Percentiles rank a stretch among this genome's conserved stretches.
These are phyloP conservation scores for Poecilia wingei DNA, from an alignment of 2,797 vertebrate species.

Conservation along the genomic window DNA sequence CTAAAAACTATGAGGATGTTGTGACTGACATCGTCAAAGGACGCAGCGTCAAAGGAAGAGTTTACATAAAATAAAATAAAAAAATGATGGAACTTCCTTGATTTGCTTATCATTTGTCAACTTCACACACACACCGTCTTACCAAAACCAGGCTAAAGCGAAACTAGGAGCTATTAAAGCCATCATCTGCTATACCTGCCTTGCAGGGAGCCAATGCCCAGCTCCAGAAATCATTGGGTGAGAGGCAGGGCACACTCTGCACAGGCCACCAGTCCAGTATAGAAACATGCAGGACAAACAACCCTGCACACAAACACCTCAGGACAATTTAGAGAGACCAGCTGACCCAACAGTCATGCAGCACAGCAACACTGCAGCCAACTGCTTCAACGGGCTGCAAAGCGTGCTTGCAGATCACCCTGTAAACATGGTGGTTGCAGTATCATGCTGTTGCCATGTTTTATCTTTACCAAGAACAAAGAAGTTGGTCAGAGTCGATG, in stretches of 20 bases:
- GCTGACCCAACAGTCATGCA: neutral
- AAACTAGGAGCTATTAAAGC: too few relatives aligned
- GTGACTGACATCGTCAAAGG: neutral
- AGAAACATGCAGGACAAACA: too few relatives aligned
- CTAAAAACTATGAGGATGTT: neutral
- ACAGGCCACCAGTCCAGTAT: too few relatives aligned
- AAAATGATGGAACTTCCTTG: neutral
- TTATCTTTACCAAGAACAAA: neutral
- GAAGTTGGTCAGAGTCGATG: neutral
- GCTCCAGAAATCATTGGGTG: too few relatives aligned
- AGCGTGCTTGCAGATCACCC: neutral
- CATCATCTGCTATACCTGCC: too few relatives aligned
- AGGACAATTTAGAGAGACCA: too few relatives aligned
- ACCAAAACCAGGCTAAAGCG: neutral
- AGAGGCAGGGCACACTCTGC: too few relatives aligned
- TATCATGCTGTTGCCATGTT: neutral
- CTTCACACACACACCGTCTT: neutral
- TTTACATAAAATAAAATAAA: neutral
- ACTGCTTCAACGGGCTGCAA: neutral
- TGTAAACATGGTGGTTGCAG: neutral
- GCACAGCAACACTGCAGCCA: neutral
- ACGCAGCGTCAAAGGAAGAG: neutral
- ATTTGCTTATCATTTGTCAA: neutral
- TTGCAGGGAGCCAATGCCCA: too few relatives aligned
- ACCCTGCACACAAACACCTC: too few relatives aligned